Conservation (phyloP, 2,113 vertebrate species). For the Oryzias celebensis region DNA sequence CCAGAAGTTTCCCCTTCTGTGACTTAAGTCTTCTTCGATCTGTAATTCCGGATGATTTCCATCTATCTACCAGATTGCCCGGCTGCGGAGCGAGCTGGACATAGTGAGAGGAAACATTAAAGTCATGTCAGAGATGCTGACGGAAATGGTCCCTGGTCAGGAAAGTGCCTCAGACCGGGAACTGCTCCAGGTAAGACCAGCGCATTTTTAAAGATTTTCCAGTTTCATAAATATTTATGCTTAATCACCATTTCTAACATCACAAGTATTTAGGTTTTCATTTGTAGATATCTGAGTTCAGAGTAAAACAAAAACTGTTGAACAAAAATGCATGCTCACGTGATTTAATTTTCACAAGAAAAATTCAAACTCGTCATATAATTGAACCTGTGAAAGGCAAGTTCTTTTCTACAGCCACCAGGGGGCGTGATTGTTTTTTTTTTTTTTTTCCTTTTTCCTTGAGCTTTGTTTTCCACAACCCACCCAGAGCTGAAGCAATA, state of each 20-base stretch:
- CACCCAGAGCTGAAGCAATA: neutral
- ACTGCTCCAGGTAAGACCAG: constrained; percentile 85
- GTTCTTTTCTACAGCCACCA: constrained; percentile 49
- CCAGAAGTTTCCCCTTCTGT: too few species aligned
- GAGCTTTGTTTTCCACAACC: constrained; percentile 11
- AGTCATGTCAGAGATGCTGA: constrained; percentile 99
- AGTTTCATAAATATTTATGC: neutral
- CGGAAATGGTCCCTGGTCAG: constrained; percentile 94
- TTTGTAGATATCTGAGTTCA: too few species aligned
- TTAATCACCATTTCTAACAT: neutral
- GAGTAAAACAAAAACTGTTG: too few species aligned
- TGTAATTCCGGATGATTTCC: too few species aligned
- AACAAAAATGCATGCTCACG: too few species aligned
- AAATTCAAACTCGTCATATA: too few species aligned
- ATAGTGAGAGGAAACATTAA: constrained; percentile 95
- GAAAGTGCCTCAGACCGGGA: constrained; percentile 93
- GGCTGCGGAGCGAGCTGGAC: constrained; percentile 93
- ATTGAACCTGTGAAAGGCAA: neutral
- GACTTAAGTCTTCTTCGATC: too few species aligned
- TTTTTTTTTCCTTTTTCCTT: neutral
- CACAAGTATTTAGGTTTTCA: too few species aligned
- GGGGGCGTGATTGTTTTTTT: constrained; percentile 40
- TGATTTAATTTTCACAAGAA: too few species aligned
- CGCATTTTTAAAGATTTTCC: neutral
- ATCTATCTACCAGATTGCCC: constrained; percentile 80